phyloP scores from a whole-genome alignment of 2,113 vertebrate genomes.

The Oostethus manadensis region DNA sequence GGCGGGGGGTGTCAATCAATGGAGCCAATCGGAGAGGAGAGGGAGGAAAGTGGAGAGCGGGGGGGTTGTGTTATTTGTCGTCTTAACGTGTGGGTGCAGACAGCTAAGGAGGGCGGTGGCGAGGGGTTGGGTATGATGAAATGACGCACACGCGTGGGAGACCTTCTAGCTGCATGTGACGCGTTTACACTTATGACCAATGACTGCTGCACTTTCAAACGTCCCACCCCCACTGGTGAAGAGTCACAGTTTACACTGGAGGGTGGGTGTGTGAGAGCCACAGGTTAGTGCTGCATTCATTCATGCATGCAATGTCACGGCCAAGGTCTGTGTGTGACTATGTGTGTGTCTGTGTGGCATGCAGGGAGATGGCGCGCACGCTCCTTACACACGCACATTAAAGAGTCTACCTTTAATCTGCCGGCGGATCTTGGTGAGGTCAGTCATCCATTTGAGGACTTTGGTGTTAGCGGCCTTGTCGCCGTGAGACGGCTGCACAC shows the following conservation, averaged over 20 bases:
- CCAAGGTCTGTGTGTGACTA: no score
- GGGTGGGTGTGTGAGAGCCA: slow-evolving; percentile 50
- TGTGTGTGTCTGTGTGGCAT: slow-evolving; percentile 9
- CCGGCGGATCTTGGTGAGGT: slow-evolving; percentile 91
- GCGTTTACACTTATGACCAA: neutral
- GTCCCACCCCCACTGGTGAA: slow-evolving; percentile 28
- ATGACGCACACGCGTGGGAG: neutral
- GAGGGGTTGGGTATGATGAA: neutral
- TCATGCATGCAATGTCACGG: slow-evolving; percentile 9
- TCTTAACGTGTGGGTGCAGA: slow-evolving; percentile 56
- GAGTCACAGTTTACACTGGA: slow-evolving; percentile 58
- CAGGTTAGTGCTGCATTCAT: slow-evolving; percentile 33
- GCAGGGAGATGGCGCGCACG: slow-evolving; percentile 30
- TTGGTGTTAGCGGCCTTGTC: slow-evolving; percentile 96
- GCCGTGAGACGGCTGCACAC: slow-evolving; percentile 85
- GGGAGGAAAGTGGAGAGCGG: slow-evolving; percentile 63
- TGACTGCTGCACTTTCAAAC: slow-evolving; percentile 16
- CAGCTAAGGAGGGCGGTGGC: slow-evolving; percentile 21
- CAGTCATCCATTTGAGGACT: slow-evolving; percentile 98
- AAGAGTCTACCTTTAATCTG: slow-evolving; percentile 92
- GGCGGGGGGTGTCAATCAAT: slow-evolving; percentile 42
- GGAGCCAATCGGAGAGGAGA: slow-evolving; percentile 36
- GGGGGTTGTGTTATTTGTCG: slow-evolving; percentile 61
- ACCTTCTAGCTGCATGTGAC: neutral
- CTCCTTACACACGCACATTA: slow-evolving; percentile 9